Conservation (phyloP, 2,888 invertebrate genomes). For the Uloborus plumipes region DNA sequence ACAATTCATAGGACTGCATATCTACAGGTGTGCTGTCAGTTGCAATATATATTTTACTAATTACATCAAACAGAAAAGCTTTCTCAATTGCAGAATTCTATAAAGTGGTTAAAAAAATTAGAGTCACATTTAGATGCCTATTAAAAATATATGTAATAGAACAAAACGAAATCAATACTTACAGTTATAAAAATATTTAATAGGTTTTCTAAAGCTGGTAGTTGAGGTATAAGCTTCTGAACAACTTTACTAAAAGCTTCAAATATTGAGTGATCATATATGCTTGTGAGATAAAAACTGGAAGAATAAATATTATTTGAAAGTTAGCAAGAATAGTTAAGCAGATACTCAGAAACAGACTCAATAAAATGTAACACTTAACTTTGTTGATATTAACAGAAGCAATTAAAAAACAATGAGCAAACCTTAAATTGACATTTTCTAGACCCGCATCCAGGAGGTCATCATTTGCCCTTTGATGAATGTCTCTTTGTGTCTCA, state of each 20-base stretch:
- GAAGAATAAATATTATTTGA: slow-evolving; percentile 73
- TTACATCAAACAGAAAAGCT: slow-evolving; percentile 98
- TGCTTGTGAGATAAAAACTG: slow-evolving; percentile 93
- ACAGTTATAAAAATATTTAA: slow-evolving; percentile 97
- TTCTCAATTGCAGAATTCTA: slow-evolving; percentile 99
- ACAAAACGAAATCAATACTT: slow-evolving; percentile 71
- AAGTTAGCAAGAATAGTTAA: background rate
- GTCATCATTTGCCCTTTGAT: slow-evolving; percentile 95
- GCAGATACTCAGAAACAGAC: background rate
- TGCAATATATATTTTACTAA: slow-evolving; percentile 95
- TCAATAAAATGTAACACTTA: background rate
- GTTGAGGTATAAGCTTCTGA: slow-evolving; percentile 96
- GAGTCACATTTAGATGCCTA: too few relatives aligned
- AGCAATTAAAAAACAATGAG: background rate
- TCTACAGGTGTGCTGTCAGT: slow-evolving; percentile 99
- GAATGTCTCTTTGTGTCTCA: slow-evolving; percentile 98
- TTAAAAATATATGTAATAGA: background rate
- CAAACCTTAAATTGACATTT: slow-evolving; percentile 80
- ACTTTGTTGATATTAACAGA: background rate
- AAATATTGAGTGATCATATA: slow-evolving; percentile 99
- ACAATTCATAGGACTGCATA: slow-evolving; percentile 99
- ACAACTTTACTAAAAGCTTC: slow-evolving; percentile 99
- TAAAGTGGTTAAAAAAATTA: background rate
- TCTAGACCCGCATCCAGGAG: slow-evolving; percentile 78
- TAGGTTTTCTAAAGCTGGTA: slow-evolving; percentile 96